These are phyloP conservation scores for Anthopleura sola DNA, from an alignment of 64 coral and sea anemone species.

Conservation along the genomic window DNA sequence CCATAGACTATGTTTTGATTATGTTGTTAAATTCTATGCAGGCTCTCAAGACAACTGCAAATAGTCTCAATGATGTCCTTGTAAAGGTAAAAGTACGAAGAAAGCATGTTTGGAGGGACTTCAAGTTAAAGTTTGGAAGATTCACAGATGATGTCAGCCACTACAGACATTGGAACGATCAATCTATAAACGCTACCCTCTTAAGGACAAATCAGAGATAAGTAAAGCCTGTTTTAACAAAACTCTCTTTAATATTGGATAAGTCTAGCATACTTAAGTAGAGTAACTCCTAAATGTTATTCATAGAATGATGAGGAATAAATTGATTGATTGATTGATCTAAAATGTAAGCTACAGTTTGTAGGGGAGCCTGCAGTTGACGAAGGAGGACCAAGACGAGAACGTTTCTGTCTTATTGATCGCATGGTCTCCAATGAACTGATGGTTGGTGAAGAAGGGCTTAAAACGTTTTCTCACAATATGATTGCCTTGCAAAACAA, in stretches of 20 bases:
- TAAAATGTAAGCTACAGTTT: conserved; percentile 55
- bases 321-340: too few relatives aligned
- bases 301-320: too few relatives aligned
- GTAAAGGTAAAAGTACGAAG: conserved; percentile 16
- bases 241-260: too few relatives aligned
- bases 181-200: too few relatives aligned
- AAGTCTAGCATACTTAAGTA: too few relatives aligned
- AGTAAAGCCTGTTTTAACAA: too few relatives aligned
- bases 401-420: conserved; percentile 28
- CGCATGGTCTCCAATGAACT: conserved; percentile 32
- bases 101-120: conserved; percentile 47
- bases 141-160: background rate
- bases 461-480: conserved; percentile 16
- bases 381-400: conserved; percentile 52
- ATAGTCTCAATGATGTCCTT: background rate
- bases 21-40: background rate
- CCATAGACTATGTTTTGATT: too few relatives aligned
- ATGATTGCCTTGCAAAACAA: conserved; percentile 26
- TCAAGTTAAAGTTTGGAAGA: conserved; percentile 23
- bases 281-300: too few relatives aligned
- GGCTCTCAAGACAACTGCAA: background rate
- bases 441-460: conserved; percentile 1
- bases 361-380: conserved; percentile 55
- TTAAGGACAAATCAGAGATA: too few relatives aligned
- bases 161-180: too few relatives aligned